Base-by-base conservation (phyloP, 1,140 invertebrate species). In the Plodia interpunctella region DNA sequence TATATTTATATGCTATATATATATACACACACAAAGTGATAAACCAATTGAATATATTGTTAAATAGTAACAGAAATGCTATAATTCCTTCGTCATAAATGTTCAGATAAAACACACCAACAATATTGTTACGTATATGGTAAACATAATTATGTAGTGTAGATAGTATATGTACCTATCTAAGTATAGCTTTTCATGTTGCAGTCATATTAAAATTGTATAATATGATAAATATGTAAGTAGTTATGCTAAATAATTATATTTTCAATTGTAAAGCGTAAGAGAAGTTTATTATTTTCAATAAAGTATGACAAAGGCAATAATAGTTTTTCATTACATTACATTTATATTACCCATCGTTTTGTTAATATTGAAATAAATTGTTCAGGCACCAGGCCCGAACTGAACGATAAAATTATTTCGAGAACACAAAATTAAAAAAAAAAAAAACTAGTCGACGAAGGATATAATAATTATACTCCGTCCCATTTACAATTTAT, bases 201-300 rank as follows among this genome's bases (percentile, higher is more conserved):
- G 61, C 65, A 15, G 38, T 44, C 13, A 59, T 58, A 57, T 60
- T 55, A 58, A 54, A 59, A 62, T 11, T 62, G 57, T 66, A 60
- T 63, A 30, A 58, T 60, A 52, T 35, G 32, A 49, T 62, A 64
- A 57, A 5, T 30, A 61, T 57, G 57, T 57, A 60, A 60, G 58
- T 67, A 69, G 68, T 68, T 67, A 75, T 50, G 72, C 70, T 77
- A 74, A 65, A 73, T n/a, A 69, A 72, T 67, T 70, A 72, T 80
- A 83, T 83, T 83, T 83, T 80, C 68, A 64, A 84, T 74, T 82
- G 73, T 81, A 74, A 78, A 80, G 62, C 62, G n/a, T 44, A 61
- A 76, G 62, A 81, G 63, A 85, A 72, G 78, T 83, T 83, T 81
- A 85, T 85, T 87, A 87, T 87, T 87, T 84, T 87, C 77, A 87